These are phyloP conservation scores for Parambassis ranga DNA, from an alignment of 2,797 vertebrate genomes.

Conservation along the genomic window DNA sequence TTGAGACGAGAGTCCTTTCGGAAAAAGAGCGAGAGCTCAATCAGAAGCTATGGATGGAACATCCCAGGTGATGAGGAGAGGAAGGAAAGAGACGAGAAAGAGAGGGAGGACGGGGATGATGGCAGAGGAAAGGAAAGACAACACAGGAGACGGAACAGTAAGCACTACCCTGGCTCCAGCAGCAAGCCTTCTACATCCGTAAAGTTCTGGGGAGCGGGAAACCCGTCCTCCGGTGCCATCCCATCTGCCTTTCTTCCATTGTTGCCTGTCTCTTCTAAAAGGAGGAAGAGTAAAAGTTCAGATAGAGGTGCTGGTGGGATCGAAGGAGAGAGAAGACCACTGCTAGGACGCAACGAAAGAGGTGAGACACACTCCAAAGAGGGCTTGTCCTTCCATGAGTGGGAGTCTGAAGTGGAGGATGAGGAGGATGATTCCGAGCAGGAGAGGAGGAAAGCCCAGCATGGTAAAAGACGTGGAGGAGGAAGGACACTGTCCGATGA, in stretches of 20 bases:
- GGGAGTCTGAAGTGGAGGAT: slow-evolving; percentile 78
- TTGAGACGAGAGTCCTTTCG: slow-evolving; percentile 75
- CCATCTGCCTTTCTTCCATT: slow-evolving; percentile 80
- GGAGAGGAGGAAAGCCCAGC: slow-evolving; percentile 70
- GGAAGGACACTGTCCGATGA: slow-evolving; percentile 75
- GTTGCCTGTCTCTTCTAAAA: slow-evolving; percentile 78
- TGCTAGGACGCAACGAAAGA: slow-evolving; percentile 72
- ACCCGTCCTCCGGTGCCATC: slow-evolving; percentile 69
- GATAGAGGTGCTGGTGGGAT: slow-evolving; percentile 72
- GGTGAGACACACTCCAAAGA: slow-evolving; percentile 75
- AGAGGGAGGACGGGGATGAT: slow-evolving; percentile 70
- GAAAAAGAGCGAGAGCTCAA: slow-evolving; percentile 81
- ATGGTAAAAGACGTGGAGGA: slow-evolving; percentile 62
- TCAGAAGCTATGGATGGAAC: slow-evolving; percentile 80
- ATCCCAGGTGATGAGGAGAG: slow-evolving; percentile 69
- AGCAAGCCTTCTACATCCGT: slow-evolving; percentile 78
- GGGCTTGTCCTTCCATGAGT: slow-evolving; percentile 78
- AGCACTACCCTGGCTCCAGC: slow-evolving; percentile 68
- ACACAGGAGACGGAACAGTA: slow-evolving; percentile 72
- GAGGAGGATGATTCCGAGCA: slow-evolving; percentile 76
- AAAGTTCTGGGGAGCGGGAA: slow-evolving; percentile 80
- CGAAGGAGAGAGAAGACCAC: slow-evolving; percentile 77
- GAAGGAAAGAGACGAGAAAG: slow-evolving; percentile 75
- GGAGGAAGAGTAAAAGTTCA: slow-evolving; percentile 78
- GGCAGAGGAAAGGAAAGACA: slow-evolving; percentile 69